These are phyloP conservation scores for Malthinus seriepunctatus DNA, from an alignment of 2,888 invertebrate species.

Conservation along the genomic window DNA sequence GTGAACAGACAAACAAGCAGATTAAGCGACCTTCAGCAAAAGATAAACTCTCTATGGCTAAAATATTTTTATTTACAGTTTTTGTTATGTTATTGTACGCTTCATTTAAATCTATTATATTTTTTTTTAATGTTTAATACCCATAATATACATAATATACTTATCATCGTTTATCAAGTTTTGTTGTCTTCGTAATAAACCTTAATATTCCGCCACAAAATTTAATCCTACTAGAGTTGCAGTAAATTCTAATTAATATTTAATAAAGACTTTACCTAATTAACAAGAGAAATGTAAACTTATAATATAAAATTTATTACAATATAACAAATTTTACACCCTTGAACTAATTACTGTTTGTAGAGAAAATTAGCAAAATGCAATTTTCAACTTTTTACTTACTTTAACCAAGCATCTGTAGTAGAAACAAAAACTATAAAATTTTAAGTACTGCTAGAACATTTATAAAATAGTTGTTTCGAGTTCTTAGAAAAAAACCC, in stretches of 20 bases:
- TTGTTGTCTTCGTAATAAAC: too few species aligned
- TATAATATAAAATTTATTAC: slow-evolving; percentile 3
- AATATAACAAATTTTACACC: slow-evolving; percentile 3
- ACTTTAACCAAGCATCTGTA: not conserved
- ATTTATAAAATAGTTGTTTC: not conserved
- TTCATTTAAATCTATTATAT: too few species aligned
- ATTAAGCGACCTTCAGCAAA: too few species aligned
- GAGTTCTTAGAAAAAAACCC: not conserved
- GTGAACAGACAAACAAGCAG: too few species aligned
- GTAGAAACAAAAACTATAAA: not conserved
- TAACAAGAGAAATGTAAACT: slow-evolving; percentile 5
- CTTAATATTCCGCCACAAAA: not conserved
- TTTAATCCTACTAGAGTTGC: slow-evolving; percentile 1
- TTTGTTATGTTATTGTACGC: too few species aligned
- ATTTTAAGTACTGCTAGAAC: not conserved
- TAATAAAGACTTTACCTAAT: slow-evolving; percentile 7
- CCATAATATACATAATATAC: too few species aligned
- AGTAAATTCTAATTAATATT: slow-evolving; percentile 7
- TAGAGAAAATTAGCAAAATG: slow-evolving; percentile 1
- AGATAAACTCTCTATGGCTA: too few species aligned
- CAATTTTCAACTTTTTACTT: not conserved
- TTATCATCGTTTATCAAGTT: too few species aligned
- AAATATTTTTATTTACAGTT: too few species aligned
- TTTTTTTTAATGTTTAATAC: too few species aligned
- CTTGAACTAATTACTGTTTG: not conserved